phyloP scores from a whole-genome alignment of 2,113 vertebrate species.

The Grammomys surdaster region DNA sequence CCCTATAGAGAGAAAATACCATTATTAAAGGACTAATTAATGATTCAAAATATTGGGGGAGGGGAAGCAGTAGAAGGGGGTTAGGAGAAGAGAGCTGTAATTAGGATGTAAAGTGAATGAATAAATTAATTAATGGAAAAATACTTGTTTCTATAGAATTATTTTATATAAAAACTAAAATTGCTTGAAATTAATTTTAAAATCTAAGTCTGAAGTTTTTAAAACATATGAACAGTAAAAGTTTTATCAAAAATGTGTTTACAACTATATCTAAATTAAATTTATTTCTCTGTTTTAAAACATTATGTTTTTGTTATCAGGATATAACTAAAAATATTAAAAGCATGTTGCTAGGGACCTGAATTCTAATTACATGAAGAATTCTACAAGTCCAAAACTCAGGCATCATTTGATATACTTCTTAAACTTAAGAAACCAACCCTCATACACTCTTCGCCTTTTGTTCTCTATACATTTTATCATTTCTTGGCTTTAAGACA shows the following conservation, averaged over 20 bases:
- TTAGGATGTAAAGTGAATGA: too few species aligned
- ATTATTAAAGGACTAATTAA: background rate
- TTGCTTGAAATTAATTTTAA: background rate
- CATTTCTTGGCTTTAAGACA: background rate
- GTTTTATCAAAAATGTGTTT: background rate
- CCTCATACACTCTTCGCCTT: background rate
- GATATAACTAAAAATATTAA: background rate
- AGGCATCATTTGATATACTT: background rate
- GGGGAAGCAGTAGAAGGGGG: too few species aligned
- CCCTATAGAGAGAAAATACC: background rate
- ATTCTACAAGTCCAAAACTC: background rate
- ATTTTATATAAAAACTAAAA: background rate
- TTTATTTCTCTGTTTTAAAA: background rate
- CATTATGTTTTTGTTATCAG: background rate
- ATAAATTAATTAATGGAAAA: background rate
- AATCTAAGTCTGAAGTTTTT: background rate
- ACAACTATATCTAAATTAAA: background rate
- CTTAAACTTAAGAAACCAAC: fast-evolving
- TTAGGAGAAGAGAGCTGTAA: too few species aligned
- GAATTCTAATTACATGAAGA: background rate
- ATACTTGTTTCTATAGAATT: background rate
- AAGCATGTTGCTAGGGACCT: background rate
- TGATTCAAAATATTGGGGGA: background rate
- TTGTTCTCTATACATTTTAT: background rate
- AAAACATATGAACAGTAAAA: background rate